These are phyloP conservation scores for Cassiopea xamachana DNA, from an alignment of 30 jellyfish, hydroid and myxozoan species.

Conservation along the genomic window DNA sequence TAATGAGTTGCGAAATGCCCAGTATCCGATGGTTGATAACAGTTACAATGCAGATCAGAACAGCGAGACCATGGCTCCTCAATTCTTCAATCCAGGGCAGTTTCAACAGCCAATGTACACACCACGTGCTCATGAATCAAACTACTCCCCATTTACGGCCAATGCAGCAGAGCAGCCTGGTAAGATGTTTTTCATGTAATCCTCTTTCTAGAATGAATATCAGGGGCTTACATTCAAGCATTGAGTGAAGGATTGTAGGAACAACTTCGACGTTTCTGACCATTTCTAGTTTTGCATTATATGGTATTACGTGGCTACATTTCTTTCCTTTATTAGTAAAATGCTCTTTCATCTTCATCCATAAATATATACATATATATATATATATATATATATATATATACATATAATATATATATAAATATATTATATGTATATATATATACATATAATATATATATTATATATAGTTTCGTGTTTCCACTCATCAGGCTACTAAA, in stretches of 20 bases:
- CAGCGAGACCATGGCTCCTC: constrained; percentile 16
- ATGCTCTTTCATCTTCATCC: not conserved
- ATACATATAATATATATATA: too few species aligned
- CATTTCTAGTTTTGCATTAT: not conserved
- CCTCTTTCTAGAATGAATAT: not conserved
- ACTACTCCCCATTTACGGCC: not conserved
- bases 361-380: too few species aligned
- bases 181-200: not conserved
- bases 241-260: not conserved
- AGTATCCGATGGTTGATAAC: not conserved
- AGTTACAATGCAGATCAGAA: not conserved
- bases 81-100: constrained; percentile 41
- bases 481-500: too few species aligned
- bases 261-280: not conserved
- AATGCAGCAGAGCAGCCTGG: not conserved
- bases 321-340: not conserved
- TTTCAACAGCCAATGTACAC: constrained; percentile 39
- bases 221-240: not conserved
- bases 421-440: too few species aligned
- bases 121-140: not conserved
- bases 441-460: too few species aligned
- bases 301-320: not conserved
- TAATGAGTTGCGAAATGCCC: not conserved
- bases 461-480: too few species aligned
- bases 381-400: too few species aligned